Evolutionary conservation across 2,113 vertebrate species (phyloP).

Genomic region (Alces alces): DNA sequence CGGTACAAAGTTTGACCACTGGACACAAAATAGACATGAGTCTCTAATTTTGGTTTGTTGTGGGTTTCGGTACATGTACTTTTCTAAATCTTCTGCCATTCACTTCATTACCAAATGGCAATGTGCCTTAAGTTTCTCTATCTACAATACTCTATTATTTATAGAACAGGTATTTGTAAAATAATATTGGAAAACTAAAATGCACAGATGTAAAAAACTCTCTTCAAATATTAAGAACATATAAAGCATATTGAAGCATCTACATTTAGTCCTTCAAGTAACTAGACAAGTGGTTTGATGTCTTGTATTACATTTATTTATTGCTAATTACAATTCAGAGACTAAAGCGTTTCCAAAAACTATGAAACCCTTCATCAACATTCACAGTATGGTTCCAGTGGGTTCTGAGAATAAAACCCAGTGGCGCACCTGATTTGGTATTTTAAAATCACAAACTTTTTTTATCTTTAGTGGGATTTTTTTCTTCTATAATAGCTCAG

Average conservation of each 20-base stretch:
- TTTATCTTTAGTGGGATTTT: constrained; percentile 46
- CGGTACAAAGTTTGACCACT: constrained; percentile 52
- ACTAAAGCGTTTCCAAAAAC: constrained; percentile 54
- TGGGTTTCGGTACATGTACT: neutral
- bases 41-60: constrained; percentile 22
- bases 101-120: neutral
- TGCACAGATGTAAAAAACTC: constrained; percentile 59
- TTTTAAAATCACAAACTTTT: constrained; percentile 41
- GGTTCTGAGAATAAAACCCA: constrained; percentile 60
- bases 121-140: neutral
- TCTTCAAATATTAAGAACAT: constrained; percentile 33
- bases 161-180: constrained; percentile 57
- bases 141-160: neutral
- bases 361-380: constrained; percentile 38
- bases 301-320: constrained; percentile 48
- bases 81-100: neutral
- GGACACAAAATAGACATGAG: constrained; percentile 35
- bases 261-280: constrained; percentile 36
- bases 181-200: constrained; percentile 73
- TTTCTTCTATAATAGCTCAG: constrained; percentile 75
- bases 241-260: constrained; percentile 3
- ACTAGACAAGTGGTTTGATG: constrained; percentile 39
- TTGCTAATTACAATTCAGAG: constrained; percentile 62
- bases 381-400: constrained; percentile 26
- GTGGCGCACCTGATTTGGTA: constrained; percentile 43